Conservation (phyloP, 2,888 invertebrate genomes). For the Zeuzera pyrina region DNA sequence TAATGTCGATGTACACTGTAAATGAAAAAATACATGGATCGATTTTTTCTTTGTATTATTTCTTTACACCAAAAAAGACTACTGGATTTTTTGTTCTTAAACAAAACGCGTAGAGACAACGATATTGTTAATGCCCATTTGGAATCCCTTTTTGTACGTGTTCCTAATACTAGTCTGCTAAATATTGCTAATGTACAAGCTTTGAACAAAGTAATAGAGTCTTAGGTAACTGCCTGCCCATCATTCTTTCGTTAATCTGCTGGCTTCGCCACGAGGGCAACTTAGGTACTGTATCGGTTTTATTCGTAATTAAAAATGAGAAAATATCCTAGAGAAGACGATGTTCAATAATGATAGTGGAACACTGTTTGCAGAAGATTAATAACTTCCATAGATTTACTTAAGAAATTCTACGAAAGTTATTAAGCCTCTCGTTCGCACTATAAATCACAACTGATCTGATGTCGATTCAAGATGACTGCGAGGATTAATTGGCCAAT, state of each 20-base stretch:
- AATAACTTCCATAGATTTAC: too few species aligned
- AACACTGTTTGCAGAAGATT: too few species aligned
- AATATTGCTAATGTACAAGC: constrained; percentile 12
- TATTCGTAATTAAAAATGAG: too few species aligned
- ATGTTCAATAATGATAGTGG: too few species aligned
- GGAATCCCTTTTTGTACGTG: constrained; percentile 27
- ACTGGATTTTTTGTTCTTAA: too few species aligned
- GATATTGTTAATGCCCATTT: constrained; percentile 22
- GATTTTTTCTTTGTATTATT: too few species aligned
- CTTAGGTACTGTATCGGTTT: not conserved
- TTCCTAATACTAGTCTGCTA: constrained; percentile 20
- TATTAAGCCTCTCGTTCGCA: constrained; percentile 12
- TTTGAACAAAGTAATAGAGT: constrained; percentile 11
- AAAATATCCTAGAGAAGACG: too few species aligned
- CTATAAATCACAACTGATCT: constrained; percentile 34
- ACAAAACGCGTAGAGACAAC: too few species aligned
- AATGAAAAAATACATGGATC: too few species aligned
- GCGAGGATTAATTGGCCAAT: constrained; percentile 36
- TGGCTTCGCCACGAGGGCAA: not conserved
- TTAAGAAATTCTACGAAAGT: too few species aligned
- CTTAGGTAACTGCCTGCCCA: constrained; percentile 5
- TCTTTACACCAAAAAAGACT: too few species aligned
- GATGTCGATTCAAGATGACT: constrained; percentile 43
- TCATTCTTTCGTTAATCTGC: constrained; percentile 2
- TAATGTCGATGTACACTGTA: too few species aligned